Evolutionary conservation across 2,797 vertebrate genomes (phyloP).

Genomic region (Salmo trutta): DNA sequence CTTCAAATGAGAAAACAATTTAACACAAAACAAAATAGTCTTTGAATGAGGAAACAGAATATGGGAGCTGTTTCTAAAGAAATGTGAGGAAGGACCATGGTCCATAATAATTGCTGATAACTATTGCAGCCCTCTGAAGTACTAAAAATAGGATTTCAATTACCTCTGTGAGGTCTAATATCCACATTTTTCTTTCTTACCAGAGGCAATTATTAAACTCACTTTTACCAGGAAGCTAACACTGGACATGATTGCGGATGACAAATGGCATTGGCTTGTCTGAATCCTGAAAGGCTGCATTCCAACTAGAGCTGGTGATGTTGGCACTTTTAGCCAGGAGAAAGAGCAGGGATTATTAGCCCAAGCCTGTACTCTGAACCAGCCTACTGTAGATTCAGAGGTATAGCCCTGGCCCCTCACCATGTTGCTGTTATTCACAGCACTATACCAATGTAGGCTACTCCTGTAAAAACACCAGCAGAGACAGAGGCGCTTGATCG

Average conservation of each 20-base stretch:
- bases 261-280: conserved; percentile 40
- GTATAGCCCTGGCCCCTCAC: conserved; percentile 11
- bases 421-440: conserved; percentile 13
- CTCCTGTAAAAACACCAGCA: conserved; percentile 11
- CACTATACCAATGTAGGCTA: not conserved
- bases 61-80: not conserved
- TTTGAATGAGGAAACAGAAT: conserved; percentile 4
- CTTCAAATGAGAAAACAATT: conserved; percentile 4
- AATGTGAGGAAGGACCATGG: not conserved
- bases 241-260: conserved; percentile 37
- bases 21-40: not conserved
- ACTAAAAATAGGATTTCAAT: conserved; percentile 40
- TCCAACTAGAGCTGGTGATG: conserved; percentile 18
- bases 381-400: conserved; percentile 30
- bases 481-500: not conserved
- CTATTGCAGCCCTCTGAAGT: conserved; percentile 1
- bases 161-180: conserved; percentile 32
- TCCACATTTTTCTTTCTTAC: conserved; percentile 25
- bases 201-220: conserved; percentile 45
- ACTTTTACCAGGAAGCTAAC: conserved; percentile 28
- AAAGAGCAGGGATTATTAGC: conserved; percentile 22
- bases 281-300: conserved; percentile 24
- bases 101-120: conserved; percentile 36
- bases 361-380: conserved; percentile 19
- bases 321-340: conserved; percentile 29